A percentile compares a stretch with the other conserved stretches of the same genome.
Evolutionary conservation across 1,140 invertebrate genomes (phyloP).

Genomic region (Achroia grisella): DNA sequence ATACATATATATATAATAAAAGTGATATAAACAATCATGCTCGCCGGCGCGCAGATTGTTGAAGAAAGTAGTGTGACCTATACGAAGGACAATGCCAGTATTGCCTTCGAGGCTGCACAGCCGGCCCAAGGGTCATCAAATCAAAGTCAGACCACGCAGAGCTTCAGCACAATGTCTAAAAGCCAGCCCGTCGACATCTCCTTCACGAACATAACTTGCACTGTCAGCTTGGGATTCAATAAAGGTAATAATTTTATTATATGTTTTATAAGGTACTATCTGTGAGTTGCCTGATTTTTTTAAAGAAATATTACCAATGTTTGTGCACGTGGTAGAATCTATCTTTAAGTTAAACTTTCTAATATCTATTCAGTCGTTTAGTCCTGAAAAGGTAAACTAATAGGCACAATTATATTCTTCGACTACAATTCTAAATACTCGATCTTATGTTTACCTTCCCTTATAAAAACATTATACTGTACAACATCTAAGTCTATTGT

Average conservation of each 20-base stretch:
- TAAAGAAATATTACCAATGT: no score
- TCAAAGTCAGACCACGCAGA: constrained; percentile 6
- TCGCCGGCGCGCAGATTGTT: constrained; percentile 58
- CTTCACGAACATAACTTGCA: constrained; percentile 81
- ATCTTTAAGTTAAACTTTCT: no score
- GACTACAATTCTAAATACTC: no score
- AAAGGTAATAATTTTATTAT: constrained; percentile 75
- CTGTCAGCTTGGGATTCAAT: constrained; percentile 79
- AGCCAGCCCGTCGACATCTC: constrained; percentile 79
- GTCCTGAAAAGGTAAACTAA: no score
- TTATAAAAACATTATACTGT: no score
- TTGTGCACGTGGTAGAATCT: no score
- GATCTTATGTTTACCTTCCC: no score
- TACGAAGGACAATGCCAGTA: constrained; percentile 10
- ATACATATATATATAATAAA: constrained; percentile 16
- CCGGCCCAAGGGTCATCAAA: constrained; percentile 7
- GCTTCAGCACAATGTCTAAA: constrained; percentile 65
- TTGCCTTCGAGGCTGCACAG: constrained; percentile 2
- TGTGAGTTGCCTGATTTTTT: no score
- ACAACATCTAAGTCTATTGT: no score
- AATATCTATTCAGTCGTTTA: no score
- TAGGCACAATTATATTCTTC: no score
- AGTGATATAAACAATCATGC: constrained; percentile 36
- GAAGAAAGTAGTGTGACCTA: constrained; percentile 42
- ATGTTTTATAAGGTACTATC: no score